These are phyloP conservation scores for Condylostylus longicornis DNA, from an alignment of 1,140 invertebrate genomes.

Conservation along the genomic window DNA sequence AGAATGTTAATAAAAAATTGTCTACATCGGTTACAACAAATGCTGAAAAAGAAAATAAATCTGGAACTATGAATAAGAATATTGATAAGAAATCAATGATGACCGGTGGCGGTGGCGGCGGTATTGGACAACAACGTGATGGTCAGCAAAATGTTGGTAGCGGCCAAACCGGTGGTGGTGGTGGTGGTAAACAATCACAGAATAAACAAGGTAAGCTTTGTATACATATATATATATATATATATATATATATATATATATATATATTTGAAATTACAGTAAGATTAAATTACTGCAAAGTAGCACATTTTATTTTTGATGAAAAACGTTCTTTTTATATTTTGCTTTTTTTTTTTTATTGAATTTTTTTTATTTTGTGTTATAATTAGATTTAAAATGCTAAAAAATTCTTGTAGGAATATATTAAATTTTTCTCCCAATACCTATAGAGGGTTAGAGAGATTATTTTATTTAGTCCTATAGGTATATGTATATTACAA, in stretches of 20 bases:
- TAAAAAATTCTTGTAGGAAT: too few species aligned
- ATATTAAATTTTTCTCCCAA: too few species aligned
- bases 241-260: background rate
- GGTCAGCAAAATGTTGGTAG: slow-evolving; percentile 6
- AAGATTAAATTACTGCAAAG: background rate
- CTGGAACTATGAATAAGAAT: slow-evolving; percentile 33
- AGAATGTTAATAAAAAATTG: slow-evolving; percentile 19
- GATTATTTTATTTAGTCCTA: too few species aligned
- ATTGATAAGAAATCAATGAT: slow-evolving; percentile 22
- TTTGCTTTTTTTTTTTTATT: too few species aligned
- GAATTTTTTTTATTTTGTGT: too few species aligned
- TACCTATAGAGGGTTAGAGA: too few species aligned
- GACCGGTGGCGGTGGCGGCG: slow-evolving; percentile 12
- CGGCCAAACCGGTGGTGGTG: slow-evolving; percentile 4
- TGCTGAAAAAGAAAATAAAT: slow-evolving; percentile 74
- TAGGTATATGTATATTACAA: too few species aligned
- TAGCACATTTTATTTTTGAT: background rate
- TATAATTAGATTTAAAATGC: too few species aligned
- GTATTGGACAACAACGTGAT: slow-evolving; percentile 5
- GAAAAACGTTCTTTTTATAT: too few species aligned
- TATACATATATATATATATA: background rate
- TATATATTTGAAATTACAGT: background rate
- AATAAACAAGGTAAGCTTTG: slow-evolving; percentile 23
- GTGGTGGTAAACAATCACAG: slow-evolving; percentile 8
- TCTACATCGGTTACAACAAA: too few species aligned